Percentiles rank a stretch among this genome's conserved stretches.
Conservation (phyloP, 2,797 vertebrate species). For the Cynopterus sphinx region DNA sequence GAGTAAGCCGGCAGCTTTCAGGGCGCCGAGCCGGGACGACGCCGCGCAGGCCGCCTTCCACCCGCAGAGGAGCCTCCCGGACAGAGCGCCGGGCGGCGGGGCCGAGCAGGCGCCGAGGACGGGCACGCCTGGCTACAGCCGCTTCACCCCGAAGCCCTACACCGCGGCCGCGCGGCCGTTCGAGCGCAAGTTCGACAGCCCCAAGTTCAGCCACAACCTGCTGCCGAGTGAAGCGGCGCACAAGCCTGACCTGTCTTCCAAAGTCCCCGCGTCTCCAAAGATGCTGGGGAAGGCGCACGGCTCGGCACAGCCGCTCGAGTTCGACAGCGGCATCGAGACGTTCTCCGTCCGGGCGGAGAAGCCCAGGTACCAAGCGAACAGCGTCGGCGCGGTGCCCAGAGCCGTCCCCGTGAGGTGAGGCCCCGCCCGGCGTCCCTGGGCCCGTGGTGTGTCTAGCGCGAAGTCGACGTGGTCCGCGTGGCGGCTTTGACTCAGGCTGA, state of each 20-base stretch:
- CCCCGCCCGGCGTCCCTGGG: neutral
- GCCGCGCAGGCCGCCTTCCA: constrained; percentile 89
- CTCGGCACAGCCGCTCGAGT: constrained; percentile 91
- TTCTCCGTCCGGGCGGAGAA: constrained; percentile 94
- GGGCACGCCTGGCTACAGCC: constrained; percentile 88
- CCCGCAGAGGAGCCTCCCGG: constrained; percentile 94
- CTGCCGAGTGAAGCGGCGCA: constrained; percentile 93
- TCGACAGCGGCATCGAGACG: constrained; percentile 94
- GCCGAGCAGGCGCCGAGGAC: constrained; percentile 89
- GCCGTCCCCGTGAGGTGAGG: constrained; percentile 96
- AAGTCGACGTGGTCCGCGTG: neutral
- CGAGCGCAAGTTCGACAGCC: constrained; percentile 98
- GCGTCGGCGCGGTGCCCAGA: constrained; percentile 93
- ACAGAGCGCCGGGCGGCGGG: constrained; percentile 92
- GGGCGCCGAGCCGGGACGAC: constrained; percentile 91
- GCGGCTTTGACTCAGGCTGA: neutral
- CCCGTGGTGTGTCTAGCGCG: neutral
- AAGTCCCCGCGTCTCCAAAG: constrained; percentile 87
- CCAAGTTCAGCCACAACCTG: constrained; percentile 99
- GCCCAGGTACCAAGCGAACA: constrained; percentile 98
- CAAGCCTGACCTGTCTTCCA: constrained; percentile 86
- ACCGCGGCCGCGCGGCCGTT: constrained; percentile 92
- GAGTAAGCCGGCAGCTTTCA: constrained; percentile 86
- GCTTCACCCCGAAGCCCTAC: constrained; percentile 93
- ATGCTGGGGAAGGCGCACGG: constrained; percentile 89